Conservation (phyloP, 1,140 invertebrate genomes). For the Drosophila micromelanica region DNA sequence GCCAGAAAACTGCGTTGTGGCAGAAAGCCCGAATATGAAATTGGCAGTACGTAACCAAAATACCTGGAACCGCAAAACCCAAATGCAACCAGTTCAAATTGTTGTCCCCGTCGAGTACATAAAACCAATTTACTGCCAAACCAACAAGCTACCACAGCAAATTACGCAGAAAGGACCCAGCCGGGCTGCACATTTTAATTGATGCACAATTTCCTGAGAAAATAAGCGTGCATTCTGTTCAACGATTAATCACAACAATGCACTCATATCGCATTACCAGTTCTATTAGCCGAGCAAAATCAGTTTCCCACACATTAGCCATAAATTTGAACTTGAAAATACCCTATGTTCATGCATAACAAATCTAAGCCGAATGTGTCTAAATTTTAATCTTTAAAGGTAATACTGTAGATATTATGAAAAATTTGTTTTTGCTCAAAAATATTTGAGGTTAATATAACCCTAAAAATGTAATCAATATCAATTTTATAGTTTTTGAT, state of each 20-base stretch:
- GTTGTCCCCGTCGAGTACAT: not conserved
- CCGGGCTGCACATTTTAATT: constrained; percentile 27
- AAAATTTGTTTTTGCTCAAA: no score
- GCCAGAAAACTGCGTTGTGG: constrained; percentile 1
- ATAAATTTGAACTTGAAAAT: no score
- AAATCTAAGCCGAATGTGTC: no score
- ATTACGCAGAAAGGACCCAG: not conserved
- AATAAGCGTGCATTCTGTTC: constrained; percentile 38
- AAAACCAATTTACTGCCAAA: not conserved
- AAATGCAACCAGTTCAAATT: not conserved
- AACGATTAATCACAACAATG: constrained; percentile 48
- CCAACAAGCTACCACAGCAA: not conserved
- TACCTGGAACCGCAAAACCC: constrained; percentile 22
- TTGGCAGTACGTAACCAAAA: constrained; percentile 3
- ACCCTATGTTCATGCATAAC: no score
- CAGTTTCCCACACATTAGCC: no score
- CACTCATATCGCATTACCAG: constrained; percentile 43
- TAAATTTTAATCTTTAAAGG: no score
- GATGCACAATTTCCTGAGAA: constrained; percentile 55
- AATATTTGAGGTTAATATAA: no score
- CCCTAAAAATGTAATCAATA: no score
- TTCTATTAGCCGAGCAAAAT: constrained; percentile 42
- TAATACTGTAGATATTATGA: no score
- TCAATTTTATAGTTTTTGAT: no score
- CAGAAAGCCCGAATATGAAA: not conserved